These are phyloP conservation scores for Peromyscus polionotus DNA, from an alignment of 2,113 vertebrate species.

Conservation along the genomic window DNA sequence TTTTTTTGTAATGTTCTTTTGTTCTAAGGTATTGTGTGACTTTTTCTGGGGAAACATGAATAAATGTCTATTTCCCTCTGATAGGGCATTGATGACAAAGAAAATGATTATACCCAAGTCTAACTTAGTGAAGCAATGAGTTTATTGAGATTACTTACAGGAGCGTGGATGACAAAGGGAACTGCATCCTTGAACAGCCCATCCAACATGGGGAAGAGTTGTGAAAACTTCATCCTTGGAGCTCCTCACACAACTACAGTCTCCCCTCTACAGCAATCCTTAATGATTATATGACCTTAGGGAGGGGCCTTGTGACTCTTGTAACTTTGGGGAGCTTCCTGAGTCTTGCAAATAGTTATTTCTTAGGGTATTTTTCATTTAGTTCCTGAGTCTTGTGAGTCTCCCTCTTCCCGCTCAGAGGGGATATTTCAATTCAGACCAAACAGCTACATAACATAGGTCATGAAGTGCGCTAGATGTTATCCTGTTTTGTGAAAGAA, in stretches of 20 bases:
- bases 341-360: neutral
- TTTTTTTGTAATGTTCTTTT: neutral
- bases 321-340: neutral
- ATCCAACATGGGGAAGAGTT: neutral
- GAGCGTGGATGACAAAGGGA: neutral
- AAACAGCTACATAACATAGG: neutral
- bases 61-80: neutral
- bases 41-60: neutral
- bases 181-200: neutral
- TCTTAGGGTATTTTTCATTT: neutral
- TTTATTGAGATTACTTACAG: neutral
- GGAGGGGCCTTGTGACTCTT: neutral
- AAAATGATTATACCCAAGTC: neutral
- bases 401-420: neutral
- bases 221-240: neutral
- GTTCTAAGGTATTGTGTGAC: neutral
- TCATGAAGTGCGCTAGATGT: neutral
- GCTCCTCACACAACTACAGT: neutral
- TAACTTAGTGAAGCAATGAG: neutral
- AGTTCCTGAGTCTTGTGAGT: neutral
- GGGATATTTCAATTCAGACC: neutral
- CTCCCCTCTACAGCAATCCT: neutral
- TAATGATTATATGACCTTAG: neutral
- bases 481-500: neutral
- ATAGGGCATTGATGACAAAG: neutral